Base-by-base conservation (phyloP, 64 coral and sea anemone species). In the Dendrophyllia cribrosa region DNA sequence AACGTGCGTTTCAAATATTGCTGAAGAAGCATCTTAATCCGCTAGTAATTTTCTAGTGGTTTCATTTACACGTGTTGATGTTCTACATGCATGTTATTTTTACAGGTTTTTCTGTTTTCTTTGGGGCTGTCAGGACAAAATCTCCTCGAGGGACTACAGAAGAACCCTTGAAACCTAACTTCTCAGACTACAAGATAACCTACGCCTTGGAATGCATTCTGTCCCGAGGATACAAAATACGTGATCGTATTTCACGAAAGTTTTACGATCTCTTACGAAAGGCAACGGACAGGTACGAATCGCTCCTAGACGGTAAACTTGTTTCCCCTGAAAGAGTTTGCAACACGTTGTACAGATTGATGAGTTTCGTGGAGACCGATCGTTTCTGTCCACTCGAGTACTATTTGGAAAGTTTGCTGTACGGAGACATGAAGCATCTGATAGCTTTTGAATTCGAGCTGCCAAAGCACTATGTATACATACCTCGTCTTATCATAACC, bases 151-250 rank as follows among this genome's bases (percentile, higher is more conserved):
- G 89, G 9, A 4, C 43, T 19, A 49, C 85, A 15, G 90, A 96
- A 48, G 43, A 70, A 23, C 90, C 90, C 47, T 51, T 15, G 46
- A 96, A 93, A 77, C 95, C 90, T 49, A 11, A 19, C 8, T 89
- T 92, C n/a, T 26, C 68, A 23, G 77, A 82, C 50, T 83, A 83
- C 24, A 52, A 69, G 52, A 87, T 93, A 51, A 75, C 50, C 7
- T 96, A 92, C 25, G 95, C 95, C 3, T 69, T 96, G 44, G 95
- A 96, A 74, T 96, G 95, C 14, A 58, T 96, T 58, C 79, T 96
- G 5, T 96, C 95, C 3, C 76, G 95, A 20, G 95, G 95, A 6
- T 96, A 82, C 53, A 96, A 93, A 92, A 75, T 96, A 48, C 45
- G 68, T 58, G 95, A 96, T 78, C 95, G 95, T 13, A 50, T 96